Evolutionary conservation across 2,888 invertebrate genomes (phyloP).

Genomic region (Nephrotoma appendiculata): DNA sequence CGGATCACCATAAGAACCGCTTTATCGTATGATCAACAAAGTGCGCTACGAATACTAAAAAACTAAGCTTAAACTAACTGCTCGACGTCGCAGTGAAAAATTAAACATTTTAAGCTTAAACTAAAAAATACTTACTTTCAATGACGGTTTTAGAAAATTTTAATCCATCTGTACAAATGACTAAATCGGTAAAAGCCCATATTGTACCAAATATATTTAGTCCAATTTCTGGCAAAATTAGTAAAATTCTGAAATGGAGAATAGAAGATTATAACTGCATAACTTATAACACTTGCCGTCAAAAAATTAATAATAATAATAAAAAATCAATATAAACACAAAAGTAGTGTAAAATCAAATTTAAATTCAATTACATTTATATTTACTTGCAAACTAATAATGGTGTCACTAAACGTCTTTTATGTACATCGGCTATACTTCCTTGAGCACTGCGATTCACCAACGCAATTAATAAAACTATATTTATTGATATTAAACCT

Average conservation of each 20-base stretch:
- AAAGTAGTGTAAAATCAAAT: conserved; percentile 2
- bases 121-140: conserved; percentile 41
- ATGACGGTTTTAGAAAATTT: conserved; percentile 56
- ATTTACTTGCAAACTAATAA: conserved; percentile 56
- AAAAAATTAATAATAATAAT: not conserved
- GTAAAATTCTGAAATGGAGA: conserved; percentile 43
- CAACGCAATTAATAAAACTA: conserved; percentile 47
- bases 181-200: conserved; percentile 61
- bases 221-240: conserved; percentile 61
- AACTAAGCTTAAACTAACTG: no score
- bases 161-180: conserved; percentile 50
- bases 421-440: conserved; percentile 58
- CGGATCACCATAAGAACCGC: no score
- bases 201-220: conserved; percentile 70
- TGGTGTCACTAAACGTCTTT: conserved; percentile 54
- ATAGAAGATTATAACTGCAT: not conserved
- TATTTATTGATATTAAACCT: conserved; percentile 44
- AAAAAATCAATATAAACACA: not conserved
- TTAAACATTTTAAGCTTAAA: no score
- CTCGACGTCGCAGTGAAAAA: no score
- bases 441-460: conserved; percentile 62
- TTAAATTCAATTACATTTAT: conserved; percentile 8
- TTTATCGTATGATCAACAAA: no score
- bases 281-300: not conserved
- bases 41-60: no score